A percentile compares a stretch with the other conserved stretches of the same genome.
phyloP scores from a whole-genome alignment of 2,113 vertebrate species.

The Lepisosteus osseus region DNA sequence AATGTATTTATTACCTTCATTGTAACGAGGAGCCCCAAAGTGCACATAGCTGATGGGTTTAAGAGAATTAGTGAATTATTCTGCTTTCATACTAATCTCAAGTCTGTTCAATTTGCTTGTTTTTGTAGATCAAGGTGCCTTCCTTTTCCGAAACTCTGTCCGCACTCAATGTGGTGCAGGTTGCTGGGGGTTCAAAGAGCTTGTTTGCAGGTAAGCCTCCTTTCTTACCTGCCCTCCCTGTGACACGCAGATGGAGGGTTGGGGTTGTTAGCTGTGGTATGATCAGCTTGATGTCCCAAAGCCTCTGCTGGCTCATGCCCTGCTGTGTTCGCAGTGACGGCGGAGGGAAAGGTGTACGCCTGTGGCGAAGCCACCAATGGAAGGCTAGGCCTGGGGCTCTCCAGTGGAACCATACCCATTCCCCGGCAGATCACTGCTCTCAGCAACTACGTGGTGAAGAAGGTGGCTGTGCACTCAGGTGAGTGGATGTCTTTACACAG shows the following conservation, averaged over 20 bases:
- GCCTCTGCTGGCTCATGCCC: neutral
- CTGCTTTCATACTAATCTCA: neutral
- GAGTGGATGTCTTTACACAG: constrained; percentile 8
- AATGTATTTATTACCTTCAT: too few species aligned
- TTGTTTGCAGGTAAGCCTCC: constrained; percentile 86
- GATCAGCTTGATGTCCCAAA: too few species aligned
- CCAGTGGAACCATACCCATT: constrained; percentile 93
- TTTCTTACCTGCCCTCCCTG: too few species aligned
- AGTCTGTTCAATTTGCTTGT: constrained; percentile 14
- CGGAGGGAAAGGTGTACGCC: constrained; percentile 93
- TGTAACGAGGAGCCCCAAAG: too few species aligned
- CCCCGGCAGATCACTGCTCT: constrained; percentile 92
- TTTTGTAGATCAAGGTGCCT: constrained; percentile 82
- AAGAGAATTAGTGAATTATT: too few species aligned
- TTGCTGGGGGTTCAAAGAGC: constrained; percentile 96
- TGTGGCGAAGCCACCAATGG: constrained; percentile 97
- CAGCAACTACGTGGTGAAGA: constrained; percentile 96
- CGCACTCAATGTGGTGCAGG: constrained; percentile 93
- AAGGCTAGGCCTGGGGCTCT: constrained; percentile 86
- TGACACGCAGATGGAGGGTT: too few species aligned
- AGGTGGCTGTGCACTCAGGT: constrained; percentile 97
- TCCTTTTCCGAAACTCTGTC: constrained; percentile 96
- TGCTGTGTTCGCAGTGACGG: constrained; percentile 75
- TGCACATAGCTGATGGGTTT: too few species aligned
- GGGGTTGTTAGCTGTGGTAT: too few species aligned